phyloP scores from a whole-genome alignment of 2,113 vertebrate species.

The Eudorcas thomsonii region DNA sequence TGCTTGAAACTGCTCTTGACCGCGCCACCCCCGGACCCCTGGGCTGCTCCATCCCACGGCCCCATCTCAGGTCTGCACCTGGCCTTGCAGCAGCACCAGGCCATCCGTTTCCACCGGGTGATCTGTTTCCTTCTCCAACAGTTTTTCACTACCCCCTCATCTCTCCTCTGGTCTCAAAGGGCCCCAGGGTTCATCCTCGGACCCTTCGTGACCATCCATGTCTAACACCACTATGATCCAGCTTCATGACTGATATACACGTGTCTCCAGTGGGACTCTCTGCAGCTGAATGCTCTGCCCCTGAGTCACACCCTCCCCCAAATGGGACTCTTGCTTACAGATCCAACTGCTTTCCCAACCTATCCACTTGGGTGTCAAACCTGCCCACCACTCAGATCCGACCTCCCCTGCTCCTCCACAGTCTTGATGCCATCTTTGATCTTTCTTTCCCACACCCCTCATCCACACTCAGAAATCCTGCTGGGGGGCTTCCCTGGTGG shows the following conservation, averaged over 20 bases:
- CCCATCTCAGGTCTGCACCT: neutral
- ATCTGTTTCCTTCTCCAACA: neutral
- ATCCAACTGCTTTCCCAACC: neutral
- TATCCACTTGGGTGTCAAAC: neutral
- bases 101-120: too few relatives aligned
- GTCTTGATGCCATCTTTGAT: neutral
- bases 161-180: neutral
- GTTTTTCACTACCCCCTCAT: neutral
- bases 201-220: fast-evolving
- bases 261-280: neutral
- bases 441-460: neutral
- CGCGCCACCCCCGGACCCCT: fast-evolving
- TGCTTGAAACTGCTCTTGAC: neutral
- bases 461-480: neutral
- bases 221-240: neutral
- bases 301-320: neutral
- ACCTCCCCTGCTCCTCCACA: neutral
- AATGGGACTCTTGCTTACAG: neutral
- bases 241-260: neutral
- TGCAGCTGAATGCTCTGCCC: neutral
- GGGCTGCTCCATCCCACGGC: neutral
- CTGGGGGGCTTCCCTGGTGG: neutral
- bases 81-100: neutral
- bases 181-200: neutral
- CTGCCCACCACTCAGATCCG: neutral